These are phyloP conservation scores for Cataglyphis livida DNA, from an alignment of 2,888 invertebrate genomes.

Conservation along the genomic window DNA sequence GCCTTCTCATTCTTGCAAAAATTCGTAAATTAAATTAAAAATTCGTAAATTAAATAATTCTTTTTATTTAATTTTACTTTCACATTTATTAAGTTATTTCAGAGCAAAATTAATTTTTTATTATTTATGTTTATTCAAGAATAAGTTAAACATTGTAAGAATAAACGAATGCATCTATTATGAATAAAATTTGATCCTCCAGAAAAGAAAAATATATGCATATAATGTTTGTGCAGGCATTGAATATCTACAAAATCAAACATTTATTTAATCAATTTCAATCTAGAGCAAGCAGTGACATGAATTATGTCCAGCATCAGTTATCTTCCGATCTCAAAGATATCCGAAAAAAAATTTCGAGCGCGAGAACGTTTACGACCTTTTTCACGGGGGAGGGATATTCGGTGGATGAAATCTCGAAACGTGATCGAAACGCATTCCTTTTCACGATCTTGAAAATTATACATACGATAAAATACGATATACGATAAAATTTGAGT, in stretches of 20 bases:
- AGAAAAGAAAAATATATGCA: background rate
- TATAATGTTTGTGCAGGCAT: slow-evolving; percentile 25
- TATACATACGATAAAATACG: background rate
- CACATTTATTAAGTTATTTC: background rate
- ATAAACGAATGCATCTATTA: background rate
- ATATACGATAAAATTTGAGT: background rate
- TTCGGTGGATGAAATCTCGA: slow-evolving; percentile 63
- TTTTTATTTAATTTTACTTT: background rate
- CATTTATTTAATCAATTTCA: slow-evolving; percentile 61
- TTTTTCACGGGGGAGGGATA: slow-evolving; percentile 59
- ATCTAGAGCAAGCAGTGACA: slow-evolving; percentile 51
- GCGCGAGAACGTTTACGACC: slow-evolving; percentile 64
- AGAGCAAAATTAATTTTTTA: background rate
- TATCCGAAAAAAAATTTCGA: slow-evolving; percentile 52
- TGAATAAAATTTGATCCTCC: background rate
- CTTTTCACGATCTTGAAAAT: slow-evolving; percentile 23
- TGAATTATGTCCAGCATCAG: slow-evolving; percentile 68
- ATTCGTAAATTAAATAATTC: slow-evolving; percentile 15
- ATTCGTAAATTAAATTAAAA: slow-evolving; percentile 13
- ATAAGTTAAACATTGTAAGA: background rate
- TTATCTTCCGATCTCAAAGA: slow-evolving; percentile 64
- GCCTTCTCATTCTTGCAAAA: background rate
- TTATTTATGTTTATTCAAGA: background rate
- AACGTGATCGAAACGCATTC: slow-evolving; percentile 33
- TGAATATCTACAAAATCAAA: background rate